Base-by-base conservation (phyloP, 2,797 vertebrate genomes). In the Delichon dasypus region DNA sequence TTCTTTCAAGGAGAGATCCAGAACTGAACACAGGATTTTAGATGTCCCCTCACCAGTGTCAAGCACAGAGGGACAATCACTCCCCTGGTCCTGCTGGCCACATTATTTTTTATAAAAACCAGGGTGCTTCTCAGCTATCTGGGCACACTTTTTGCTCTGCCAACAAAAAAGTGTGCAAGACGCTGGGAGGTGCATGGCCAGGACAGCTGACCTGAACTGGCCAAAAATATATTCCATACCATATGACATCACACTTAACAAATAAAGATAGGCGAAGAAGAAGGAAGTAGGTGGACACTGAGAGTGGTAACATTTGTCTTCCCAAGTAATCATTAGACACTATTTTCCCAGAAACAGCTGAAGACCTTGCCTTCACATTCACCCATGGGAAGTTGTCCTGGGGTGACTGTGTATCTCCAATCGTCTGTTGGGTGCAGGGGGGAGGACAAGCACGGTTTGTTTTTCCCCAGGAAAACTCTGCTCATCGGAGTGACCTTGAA, bases 251-350 rank as follows among this genome's bases (percentile, higher is more conserved):
- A 53, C 0, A 1, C 7, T 34, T 23, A 53, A 25, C 20, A 71
- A 71, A 40, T 19, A 40, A 34, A 30, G 29, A 34, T 45, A 17
- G 4, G 11, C 5, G 8, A 71, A 65, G 36, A 44, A 68, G 19
- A 30, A 76, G 29, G n/a, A 76, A 71, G 17, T 7, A 26, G 25
- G 6, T 10, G 9, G 16, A 40, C 10, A 27, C 4, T 36, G 40
- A 38, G 21, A 77, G 11, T 29, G 11, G 30, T 10, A 11, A 3
- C 0, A 0, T 42, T 54, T 71, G 12, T 83, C 12, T 65, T 51
- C 15, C n/a, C 51, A 34, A 30, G 12, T 34, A 53, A 53, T 16
- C 15, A 47, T 47, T 23, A 53, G 29, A 45, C 4, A 5, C 45
- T 45, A 7, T 44, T 83, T 71, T 47, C 29, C 25, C 22, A 25